These are phyloP conservation scores for Campylomormyrus numenius DNA, from an alignment of 2,113 vertebrate species.

Conservation along the genomic window DNA sequence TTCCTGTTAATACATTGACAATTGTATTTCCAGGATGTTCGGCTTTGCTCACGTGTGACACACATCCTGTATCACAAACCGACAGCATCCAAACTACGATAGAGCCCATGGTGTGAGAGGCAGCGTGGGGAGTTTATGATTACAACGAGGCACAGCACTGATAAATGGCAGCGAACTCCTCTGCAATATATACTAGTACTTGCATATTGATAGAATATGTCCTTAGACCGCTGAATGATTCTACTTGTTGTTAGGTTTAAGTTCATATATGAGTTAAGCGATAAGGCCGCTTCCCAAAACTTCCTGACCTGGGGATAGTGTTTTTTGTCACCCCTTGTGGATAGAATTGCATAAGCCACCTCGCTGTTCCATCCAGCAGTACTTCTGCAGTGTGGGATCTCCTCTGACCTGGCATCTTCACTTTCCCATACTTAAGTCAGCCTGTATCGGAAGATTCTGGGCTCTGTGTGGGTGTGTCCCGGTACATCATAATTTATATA, in stretches of 20 bases:
- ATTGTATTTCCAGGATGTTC: slow-evolving; percentile 23
- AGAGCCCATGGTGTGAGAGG: background rate
- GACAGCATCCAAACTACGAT: background rate
- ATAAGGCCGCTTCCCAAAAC: background rate
- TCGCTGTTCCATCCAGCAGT: background rate
- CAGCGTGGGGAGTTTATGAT: background rate
- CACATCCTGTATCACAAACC: background rate
- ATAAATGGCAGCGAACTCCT: background rate
- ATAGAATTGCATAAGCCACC: background rate
- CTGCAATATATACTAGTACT: background rate
- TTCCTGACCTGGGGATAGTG: background rate
- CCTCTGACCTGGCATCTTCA: background rate
- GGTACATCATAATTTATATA: background rate
- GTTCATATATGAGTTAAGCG: background rate
- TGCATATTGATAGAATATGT: background rate
- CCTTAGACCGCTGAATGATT: background rate
- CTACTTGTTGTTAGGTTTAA: background rate
- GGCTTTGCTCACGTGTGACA: slow-evolving; percentile 11
- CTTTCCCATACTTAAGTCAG: background rate
- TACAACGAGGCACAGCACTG: background rate
- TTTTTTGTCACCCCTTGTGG: background rate
- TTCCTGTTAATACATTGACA: slow-evolving; percentile 3
- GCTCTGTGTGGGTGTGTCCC: background rate
- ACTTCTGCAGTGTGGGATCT: background rate
- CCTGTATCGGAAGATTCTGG: background rate